These are phyloP conservation scores for Hapalemur alaotrensis DNA, from an alignment of 2,797 vertebrate species.

Conservation along the genomic window DNA sequence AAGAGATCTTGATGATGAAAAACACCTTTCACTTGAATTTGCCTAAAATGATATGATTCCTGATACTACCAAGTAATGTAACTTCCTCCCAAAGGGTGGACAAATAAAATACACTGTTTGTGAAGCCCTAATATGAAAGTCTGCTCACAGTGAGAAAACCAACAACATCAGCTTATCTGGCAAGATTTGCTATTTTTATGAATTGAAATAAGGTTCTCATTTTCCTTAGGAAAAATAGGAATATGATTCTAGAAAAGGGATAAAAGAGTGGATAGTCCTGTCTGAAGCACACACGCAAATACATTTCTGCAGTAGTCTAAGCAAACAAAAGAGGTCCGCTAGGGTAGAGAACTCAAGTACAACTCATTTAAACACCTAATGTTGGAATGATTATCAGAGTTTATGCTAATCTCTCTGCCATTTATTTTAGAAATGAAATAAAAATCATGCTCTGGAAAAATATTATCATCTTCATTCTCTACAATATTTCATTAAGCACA, in stretches of 20 bases:
- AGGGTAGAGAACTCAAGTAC: not conserved
- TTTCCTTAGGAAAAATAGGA: not conserved
- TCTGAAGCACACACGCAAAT: not conserved
- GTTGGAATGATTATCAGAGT: not conserved
- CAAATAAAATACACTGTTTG: constrained; percentile 3
- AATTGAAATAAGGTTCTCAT: not conserved
- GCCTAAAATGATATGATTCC: not conserved
- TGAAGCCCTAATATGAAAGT: not conserved
- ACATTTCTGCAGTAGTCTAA: not conserved
- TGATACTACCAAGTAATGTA: not conserved
- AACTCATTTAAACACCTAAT: not conserved
- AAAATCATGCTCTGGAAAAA: not conserved
- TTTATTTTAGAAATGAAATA: constrained; percentile 14
- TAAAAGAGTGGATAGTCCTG: not conserved
- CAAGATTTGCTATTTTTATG: not conserved
- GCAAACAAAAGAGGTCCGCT: not conserved
- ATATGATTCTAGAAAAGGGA: not conserved
- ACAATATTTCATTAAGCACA: not conserved
- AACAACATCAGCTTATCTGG: not conserved
- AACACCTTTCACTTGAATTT: not conserved
- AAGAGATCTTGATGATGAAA: not conserved
- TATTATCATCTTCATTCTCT: not conserved
- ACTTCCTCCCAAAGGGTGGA: not conserved
- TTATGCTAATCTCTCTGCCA: not conserved
- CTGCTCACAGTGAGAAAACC: not conserved